Base-by-base conservation (phyloP, 1,140 invertebrate genomes). In the Eumaeus atala region DNA sequence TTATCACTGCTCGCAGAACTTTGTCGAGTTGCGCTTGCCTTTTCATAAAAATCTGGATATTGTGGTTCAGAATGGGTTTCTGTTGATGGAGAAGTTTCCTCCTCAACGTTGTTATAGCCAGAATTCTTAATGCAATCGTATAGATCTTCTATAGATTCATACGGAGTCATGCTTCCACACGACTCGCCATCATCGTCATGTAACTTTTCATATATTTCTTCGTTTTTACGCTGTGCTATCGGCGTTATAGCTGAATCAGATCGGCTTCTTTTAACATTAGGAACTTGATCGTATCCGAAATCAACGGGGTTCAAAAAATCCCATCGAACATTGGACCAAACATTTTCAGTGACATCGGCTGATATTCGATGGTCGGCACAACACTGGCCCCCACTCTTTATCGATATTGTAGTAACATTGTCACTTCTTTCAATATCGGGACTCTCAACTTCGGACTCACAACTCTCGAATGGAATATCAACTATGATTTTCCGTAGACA, bases 101-200 rank as follows among this genome's bases (percentile, higher is more conserved):
- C 79, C 6, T 68, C 72, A 7, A 71, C 70, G 48, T 76, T 80
- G 16, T 66, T 74, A 49, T 84, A 85, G 5, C 70, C 74, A 8
- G 74, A 64, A 56, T 85, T 86, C 61, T 88, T 88, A 16, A 88
- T 87, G 49, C 86, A 87, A 34, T 88, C 84, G 54, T 88, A 88
- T 17, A 88, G 61, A 67, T 88, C 86, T 62, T 88, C 87, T 59
- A 88, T 87, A 0, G 87, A 88, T 66, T 88, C 87, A 42, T 88
- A 88, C 0, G 87, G 87, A 35, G 87, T 88, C 52, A 87, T 78
- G 55, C 79, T 82, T 36, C 74, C 82, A 64, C 77, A 78, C n/a
- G 80, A 82, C 62, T 85, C 77, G 16, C 56, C 71, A 50, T 81
- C 74, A n/a, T 71, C 70, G 42, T 84, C 68, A 12, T 72, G 70